Evolutionary conservation across 1,140 invertebrate species (phyloP), one percentile per base, ranked within the genome.

Genomic region (Heliconius hewitsoni): DNA sequence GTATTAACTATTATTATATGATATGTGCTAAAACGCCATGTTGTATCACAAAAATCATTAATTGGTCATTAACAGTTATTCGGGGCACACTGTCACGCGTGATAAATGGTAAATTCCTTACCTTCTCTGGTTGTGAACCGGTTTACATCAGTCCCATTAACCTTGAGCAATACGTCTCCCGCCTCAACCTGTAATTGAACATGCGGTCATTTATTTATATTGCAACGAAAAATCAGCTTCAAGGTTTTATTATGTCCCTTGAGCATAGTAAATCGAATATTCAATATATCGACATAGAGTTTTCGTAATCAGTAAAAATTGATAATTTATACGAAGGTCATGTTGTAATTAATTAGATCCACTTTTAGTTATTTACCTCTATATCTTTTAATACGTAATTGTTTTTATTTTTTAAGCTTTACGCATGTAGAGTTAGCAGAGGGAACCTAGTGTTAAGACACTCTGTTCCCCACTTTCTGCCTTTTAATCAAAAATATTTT

Each of bases 111-210:
- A 83, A 88, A 89, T 89, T 88, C 87, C 90, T 93, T 90, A 98
- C 98, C 97, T 97, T 98, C 98, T 96, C 98, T 98, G 85, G 97
- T 98, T 91, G 96, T 98, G 89, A 98, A 97, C 93, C 97, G 96
- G 95, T 98, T 97, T 84, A 98, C 98, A 95, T 98, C 97, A 89
- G 97, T 97, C 95, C 97, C 97, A 95, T 98, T 98, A 88, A 98
- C 97, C 96, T 98, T 98, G 91, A 98, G 95, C 94, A 98, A 98
- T 89, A 98, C 97, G 95, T 99, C 98, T 83, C 98, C 98, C 85
- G 97, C 97, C 95, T 98, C 97, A 83, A 98, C 96, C 97, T 98
- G 96, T 84, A 96, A 97, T 94, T 91, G 91, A 89, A 93, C 84
- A 85, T 77, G 84, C 86, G 77, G 79, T 85, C 85, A 84, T 79